Evolutionary conservation across 1,140 invertebrate species (phyloP).

Genomic region (Sitophilus oryzae): DNA sequence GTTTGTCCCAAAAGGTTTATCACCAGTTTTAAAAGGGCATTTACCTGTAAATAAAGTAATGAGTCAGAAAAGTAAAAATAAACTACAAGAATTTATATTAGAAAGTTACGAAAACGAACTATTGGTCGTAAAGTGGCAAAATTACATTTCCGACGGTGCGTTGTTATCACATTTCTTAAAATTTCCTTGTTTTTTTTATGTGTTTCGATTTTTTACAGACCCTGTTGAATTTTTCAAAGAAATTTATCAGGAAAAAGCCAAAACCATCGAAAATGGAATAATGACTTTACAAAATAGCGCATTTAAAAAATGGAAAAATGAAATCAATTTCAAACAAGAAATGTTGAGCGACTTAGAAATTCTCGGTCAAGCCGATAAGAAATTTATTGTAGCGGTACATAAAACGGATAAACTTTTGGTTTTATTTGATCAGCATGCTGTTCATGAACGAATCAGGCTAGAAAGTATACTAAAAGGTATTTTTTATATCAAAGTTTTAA

Average conservation of each 20-base stretch:
- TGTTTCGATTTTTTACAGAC: conserved; percentile 34
- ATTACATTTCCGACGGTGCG: conserved; percentile 37
- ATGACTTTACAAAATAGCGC: conserved; percentile 20
- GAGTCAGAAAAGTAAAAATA: conserved; percentile 34
- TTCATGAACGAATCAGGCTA: conserved; percentile 63
- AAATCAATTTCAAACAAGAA: conserved; percentile 31
- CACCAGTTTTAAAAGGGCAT: conserved; percentile 36
- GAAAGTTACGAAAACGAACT: conserved; percentile 38
- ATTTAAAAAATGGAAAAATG: conserved; percentile 16
- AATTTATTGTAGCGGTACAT: conserved; percentile 56
- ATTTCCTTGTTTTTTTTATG: not conserved
- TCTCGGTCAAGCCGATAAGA: conserved; percentile 61
- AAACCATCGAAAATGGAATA: conserved; percentile 27
- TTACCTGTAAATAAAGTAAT: conserved; percentile 29
- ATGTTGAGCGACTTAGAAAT: conserved; percentile 45
- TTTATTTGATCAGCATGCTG: conserved; percentile 71
- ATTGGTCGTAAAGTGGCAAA: conserved; percentile 40
- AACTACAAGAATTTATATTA: conserved; percentile 31
- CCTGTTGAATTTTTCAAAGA: conserved; percentile 36
- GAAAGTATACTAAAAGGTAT: conserved; percentile 50
- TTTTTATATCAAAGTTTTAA: not conserved
- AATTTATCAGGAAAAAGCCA: conserved; percentile 35
- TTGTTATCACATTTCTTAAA: too few species aligned
- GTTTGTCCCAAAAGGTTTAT: conserved; percentile 45
- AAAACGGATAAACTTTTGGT: conserved; percentile 47